A percentile compares a stretch with the other conserved stretches of the same genome.
These are phyloP conservation scores for Mustela erminea DNA, from an alignment of 2,797 vertebrate genomes.

Conservation along the genomic window DNA sequence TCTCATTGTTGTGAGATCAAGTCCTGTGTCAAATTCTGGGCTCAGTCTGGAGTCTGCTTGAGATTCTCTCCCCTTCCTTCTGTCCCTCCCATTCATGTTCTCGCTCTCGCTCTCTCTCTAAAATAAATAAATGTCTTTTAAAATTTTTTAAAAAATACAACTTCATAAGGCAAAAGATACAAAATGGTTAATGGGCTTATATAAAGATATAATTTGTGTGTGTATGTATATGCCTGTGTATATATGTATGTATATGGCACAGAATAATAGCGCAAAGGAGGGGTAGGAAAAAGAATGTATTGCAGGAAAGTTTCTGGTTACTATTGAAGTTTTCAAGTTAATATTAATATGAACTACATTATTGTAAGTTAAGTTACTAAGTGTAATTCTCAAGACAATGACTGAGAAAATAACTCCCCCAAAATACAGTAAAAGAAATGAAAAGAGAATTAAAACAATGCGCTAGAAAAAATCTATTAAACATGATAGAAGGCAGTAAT, in stretches of 20 bases:
- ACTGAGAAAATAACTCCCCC: not conserved
- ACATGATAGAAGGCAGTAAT: not conserved
- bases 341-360: not conserved
- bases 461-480: not conserved
- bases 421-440: slow-evolving; percentile 17
- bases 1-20: not conserved
- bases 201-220: not conserved
- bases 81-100: not conserved
- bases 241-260: not conserved
- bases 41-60: not conserved
- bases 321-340: not conserved
- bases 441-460: not conserved
- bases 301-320: not conserved
- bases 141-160: not conserved
- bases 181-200: not conserved
- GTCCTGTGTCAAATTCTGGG: not conserved
- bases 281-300: not conserved
- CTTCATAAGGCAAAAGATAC: not conserved
- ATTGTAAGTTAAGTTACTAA: not conserved
- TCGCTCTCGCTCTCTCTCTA: not conserved
- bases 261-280: not conserved
- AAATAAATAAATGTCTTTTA: not conserved
- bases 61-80: not conserved
- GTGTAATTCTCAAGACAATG: not conserved
- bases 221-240: not conserved